Evolutionary conservation across 2,113 vertebrate species (phyloP).

Genomic region (Bostrychus sinensis): DNA sequence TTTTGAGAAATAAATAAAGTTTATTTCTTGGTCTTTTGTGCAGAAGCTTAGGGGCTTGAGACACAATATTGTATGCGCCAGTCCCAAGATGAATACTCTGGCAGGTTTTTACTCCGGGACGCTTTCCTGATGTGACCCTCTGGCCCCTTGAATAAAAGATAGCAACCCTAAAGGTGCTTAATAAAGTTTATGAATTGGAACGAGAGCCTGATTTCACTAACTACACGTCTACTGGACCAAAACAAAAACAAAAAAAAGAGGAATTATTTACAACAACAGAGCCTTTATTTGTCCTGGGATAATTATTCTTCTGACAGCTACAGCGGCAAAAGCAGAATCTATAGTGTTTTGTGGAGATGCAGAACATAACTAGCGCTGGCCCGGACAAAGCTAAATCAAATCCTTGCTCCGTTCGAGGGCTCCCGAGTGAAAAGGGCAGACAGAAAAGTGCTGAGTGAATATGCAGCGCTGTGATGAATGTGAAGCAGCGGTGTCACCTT

Average conservation of each 20-base stretch:
- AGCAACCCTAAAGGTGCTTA: not conserved
- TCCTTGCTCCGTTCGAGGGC: not conserved
- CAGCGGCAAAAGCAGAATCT: not conserved
- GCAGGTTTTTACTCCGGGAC: too few relatives aligned
- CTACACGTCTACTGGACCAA: not conserved
- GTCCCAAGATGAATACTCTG: too few relatives aligned
- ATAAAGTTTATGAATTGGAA: too few relatives aligned
- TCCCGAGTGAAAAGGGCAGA: not conserved
- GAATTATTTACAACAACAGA: not conserved
- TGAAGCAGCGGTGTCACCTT: not conserved
- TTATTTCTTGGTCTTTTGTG: too few relatives aligned
- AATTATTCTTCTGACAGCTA: not conserved
- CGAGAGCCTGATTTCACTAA: too few relatives aligned
- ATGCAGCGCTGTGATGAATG: not conserved
- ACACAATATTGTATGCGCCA: too few relatives aligned
- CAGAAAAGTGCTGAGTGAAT: conserved; percentile 9
- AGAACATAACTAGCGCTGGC: not conserved
- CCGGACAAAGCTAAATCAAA: not conserved
- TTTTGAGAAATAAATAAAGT: too few relatives aligned
- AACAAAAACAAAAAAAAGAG: not conserved
- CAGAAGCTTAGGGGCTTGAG: too few relatives aligned
- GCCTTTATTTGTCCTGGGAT: not conserved
- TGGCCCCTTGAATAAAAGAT: not conserved
- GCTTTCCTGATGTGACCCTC: too few relatives aligned
- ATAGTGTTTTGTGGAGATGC: conserved; percentile 9